Evolutionary conservation across 2,888 invertebrate genomes (phyloP).

Genomic region (Hololepta plana): DNA sequence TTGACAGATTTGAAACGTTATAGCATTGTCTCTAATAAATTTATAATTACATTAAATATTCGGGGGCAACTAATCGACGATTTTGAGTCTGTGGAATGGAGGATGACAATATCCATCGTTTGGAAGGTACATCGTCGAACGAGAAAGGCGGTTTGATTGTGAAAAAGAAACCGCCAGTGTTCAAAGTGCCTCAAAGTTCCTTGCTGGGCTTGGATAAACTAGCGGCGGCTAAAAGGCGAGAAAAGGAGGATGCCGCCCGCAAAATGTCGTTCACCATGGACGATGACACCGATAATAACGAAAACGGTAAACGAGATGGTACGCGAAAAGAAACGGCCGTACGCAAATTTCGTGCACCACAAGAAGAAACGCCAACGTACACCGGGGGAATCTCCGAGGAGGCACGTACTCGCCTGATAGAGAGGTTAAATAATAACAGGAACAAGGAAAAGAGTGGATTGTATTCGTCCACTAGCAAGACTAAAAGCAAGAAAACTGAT

Average conservation of each 20-base stretch:
- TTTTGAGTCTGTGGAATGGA: no score
- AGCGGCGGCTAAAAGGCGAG: constrained; percentile 53
- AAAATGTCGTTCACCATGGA: constrained; percentile 46
- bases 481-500: constrained; percentile 19
- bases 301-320: constrained; percentile 16
- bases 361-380: constrained; percentile 84
- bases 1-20: no score
- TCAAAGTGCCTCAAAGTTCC: constrained; percentile 62
- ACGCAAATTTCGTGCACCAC: constrained; percentile 60
- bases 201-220: constrained; percentile 69
- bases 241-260: constrained; percentile 39
- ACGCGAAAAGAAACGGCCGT: constrained; percentile 16
- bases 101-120: constrained; percentile 45
- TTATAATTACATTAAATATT: no score
- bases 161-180: constrained; percentile 49
- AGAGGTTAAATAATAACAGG: constrained; percentile 34
- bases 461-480: constrained; percentile 46
- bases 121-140: constrained; percentile 42
- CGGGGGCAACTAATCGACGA: no score
- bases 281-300: constrained; percentile 17
- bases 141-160: constrained; percentile 53
- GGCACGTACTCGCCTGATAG: constrained; percentile 53
- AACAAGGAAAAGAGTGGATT: constrained; percentile 53
- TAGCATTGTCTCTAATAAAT: no score
- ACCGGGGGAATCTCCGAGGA: constrained; percentile 80